Base-by-base conservation (phyloP, 2,113 vertebrate genomes). In the Camelus bactrianus region DNA sequence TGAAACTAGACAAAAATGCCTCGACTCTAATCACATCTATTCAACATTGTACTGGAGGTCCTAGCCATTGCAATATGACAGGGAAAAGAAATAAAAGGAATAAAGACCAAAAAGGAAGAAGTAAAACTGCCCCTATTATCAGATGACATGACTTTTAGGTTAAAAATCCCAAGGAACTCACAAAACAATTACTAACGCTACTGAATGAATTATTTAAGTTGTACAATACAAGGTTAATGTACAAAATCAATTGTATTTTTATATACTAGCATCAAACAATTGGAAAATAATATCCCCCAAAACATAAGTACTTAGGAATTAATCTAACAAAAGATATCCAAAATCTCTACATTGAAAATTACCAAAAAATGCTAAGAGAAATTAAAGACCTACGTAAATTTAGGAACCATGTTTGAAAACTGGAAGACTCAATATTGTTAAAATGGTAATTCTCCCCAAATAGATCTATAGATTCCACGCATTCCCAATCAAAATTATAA, bases 81-180 rank as follows among this genome's bases (percentile, higher is more conserved):
- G 92, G 50, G n/a, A 89, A 93, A 92, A 14, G 19, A 91, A 95
- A 76, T 48, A 86, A 95, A 70, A 93, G 60, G 17, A 70, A 93
- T 50, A 38, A 70, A 91, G 16, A 69, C 50, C 38, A 9, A 42
- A 87, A 92, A 62, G 13, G 38, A 60, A 95, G 95, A 80, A 9
- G 20, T 19, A 89, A 89, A 94, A 79, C 24, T 56, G 52, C 70
- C 60, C 17, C 28, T 85, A 46, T 81, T 90, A 62, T 28, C 75
- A 67, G 58, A 32, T 54, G 17, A 85, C 20, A 77, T 75, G 22
- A 72, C 54, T 84, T 95, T 95, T 70, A 84, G n/a, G 20, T 79
- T 42, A 84, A 82, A 76, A 76, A 19, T 76, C 42, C 60, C 52
- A 90, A 65, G 32, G 9, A 95, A 91, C 30, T 54, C 72, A 93